A percentile compares a stretch with the other conserved stretches of the same genome.
phyloP scores from a whole-genome alignment of 2,797 vertebrate genomes.

The Micrastur ruficollis region DNA sequence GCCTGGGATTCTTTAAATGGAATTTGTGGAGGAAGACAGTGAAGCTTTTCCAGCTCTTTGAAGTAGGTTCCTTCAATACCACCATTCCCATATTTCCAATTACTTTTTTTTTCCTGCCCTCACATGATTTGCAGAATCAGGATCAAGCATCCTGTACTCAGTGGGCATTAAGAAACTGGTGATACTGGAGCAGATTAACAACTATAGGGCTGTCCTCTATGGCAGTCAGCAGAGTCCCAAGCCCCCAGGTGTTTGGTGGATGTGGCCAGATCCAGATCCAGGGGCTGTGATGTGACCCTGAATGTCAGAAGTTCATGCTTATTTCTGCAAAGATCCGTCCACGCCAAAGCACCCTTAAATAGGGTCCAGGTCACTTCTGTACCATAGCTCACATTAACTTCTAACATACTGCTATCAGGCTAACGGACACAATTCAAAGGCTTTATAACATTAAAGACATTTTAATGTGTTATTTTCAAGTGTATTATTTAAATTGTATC shows the following conservation, averaged over 20 bases:
- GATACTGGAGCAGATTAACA: background rate
- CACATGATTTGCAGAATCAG: background rate
- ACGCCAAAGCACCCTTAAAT: background rate
- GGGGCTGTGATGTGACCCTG: background rate
- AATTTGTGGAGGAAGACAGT: background rate
- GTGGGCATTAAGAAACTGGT: background rate
- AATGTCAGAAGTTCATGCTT: background rate
- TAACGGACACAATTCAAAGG: background rate
- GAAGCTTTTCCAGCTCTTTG: background rate
- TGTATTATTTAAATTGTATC: constrained; percentile 45
- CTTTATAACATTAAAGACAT: constrained; percentile 32
- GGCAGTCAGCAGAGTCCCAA: background rate
- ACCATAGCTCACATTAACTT: background rate
- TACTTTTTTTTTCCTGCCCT: background rate
- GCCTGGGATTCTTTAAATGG: background rate
- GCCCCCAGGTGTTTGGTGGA: background rate
- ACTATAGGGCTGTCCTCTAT: background rate
- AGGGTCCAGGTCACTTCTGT: background rate
- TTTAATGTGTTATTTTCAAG: constrained; percentile 45
- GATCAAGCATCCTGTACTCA: background rate
- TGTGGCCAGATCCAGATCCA: background rate
- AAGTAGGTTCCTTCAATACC: background rate
- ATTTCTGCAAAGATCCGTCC: background rate
- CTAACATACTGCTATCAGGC: background rate
- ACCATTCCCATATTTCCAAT: background rate